These are phyloP conservation scores for pig (Sus scrofa) DNA, from an alignment of 2,113 vertebrate genomes.

Conservation along the genomic window T2T-Sscrofa CM000818.6:82058001-82058500, in stretches of 20 bases:
- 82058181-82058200: background rate
- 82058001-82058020: background rate
- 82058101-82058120: background rate
- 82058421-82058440: background rate
- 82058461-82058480: background rate
- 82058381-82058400: background rate
- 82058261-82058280: background rate
- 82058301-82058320: background rate
- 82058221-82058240: background rate
- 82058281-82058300: background rate
- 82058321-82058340: background rate
- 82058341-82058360: background rate
- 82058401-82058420: background rate
- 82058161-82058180: background rate
- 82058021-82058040: background rate
- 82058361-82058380: background rate
- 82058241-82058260: background rate
- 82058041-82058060: background rate
- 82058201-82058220: background rate
- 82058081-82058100: background rate
- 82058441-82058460: background rate
- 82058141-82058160: conserved; percentile 22
- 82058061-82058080: background rate
- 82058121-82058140: background rate
- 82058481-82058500: no score